Evolutionary conservation across 2,797 vertebrate genomes (phyloP).

Genomic region (Mus spretus): DNA sequence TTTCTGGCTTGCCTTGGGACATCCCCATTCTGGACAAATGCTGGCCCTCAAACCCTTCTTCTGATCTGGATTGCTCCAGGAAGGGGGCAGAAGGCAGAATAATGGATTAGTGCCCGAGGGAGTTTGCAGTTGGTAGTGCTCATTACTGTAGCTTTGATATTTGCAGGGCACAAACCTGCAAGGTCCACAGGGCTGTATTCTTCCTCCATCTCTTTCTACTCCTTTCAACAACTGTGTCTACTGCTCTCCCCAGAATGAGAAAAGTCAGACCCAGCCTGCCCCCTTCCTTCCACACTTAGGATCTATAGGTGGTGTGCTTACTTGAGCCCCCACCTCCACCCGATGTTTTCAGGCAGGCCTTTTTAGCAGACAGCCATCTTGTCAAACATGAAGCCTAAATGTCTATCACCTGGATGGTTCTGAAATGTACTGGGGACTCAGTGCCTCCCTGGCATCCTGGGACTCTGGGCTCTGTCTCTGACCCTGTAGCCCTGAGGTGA

Average conservation of each 20-base stretch:
- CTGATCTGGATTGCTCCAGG: background rate
- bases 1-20: constrained; percentile 13
- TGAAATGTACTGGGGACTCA: background rate
- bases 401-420: background rate
- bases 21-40: background rate
- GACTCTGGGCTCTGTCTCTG: background rate
- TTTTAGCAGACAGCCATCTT: background rate
- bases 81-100: background rate
- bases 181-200: too few relatives aligned
- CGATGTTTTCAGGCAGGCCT: background rate
- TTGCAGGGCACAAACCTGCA: background rate
- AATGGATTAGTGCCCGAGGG: background rate
- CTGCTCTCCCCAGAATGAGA: background rate
- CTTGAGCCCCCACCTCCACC: background rate
- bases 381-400: background rate
- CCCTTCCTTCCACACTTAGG: background rate
- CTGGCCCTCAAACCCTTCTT: background rate
- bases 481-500: too few relatives aligned
- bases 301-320: background rate
- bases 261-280: background rate
- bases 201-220: background rate
- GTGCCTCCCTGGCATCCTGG: background rate
- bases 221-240: background rate
- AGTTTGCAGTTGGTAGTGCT: background rate
- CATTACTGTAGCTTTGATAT: background rate